Evolutionary conservation across 2,888 invertebrate genomes (phyloP).

Genomic region (Melieria omissa): DNA sequence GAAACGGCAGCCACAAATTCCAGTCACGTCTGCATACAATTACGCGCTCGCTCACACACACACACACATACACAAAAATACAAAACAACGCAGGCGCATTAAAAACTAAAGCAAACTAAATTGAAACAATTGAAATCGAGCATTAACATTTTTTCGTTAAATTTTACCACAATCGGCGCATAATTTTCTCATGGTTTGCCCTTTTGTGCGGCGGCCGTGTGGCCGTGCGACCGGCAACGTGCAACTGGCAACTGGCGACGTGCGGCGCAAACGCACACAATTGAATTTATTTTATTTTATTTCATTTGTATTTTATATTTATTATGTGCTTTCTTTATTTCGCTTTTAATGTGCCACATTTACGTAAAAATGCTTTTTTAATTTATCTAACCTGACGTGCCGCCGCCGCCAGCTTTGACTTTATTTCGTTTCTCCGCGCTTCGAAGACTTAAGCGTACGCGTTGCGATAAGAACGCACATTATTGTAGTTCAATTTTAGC

Average conservation of each 20-base stretch:
- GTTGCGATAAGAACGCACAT: constrained; percentile 19
- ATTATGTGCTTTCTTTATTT: constrained; percentile 49
- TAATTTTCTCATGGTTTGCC: too few species aligned
- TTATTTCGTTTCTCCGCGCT: too few species aligned
- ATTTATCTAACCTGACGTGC: constrained; percentile 53
- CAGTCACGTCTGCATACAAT: constrained; percentile 27
- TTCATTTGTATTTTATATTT: constrained; percentile 26
- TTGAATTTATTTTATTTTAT: neutral
- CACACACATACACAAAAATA: constrained; percentile 14
- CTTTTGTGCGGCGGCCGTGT: too few species aligned
- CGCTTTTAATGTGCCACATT: constrained; percentile 57
- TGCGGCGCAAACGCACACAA: too few species aligned
- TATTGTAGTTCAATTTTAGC: constrained; percentile 29
- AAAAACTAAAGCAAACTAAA: constrained; percentile 22
- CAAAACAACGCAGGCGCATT: constrained; percentile 17
- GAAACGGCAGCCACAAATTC: constrained; percentile 16
- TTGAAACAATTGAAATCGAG: constrained; percentile 13
- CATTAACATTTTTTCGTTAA: too few species aligned
- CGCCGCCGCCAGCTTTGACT: neutral
- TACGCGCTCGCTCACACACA: neutral
- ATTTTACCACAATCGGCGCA: too few species aligned
- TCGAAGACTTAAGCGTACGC: too few species aligned
- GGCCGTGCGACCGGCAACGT: too few species aligned
- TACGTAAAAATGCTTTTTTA: constrained; percentile 60
- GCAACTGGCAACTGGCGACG: too few species aligned